Conservation (phyloP, 2,888 invertebrate genomes). For the Pinctada fucata region DNA sequence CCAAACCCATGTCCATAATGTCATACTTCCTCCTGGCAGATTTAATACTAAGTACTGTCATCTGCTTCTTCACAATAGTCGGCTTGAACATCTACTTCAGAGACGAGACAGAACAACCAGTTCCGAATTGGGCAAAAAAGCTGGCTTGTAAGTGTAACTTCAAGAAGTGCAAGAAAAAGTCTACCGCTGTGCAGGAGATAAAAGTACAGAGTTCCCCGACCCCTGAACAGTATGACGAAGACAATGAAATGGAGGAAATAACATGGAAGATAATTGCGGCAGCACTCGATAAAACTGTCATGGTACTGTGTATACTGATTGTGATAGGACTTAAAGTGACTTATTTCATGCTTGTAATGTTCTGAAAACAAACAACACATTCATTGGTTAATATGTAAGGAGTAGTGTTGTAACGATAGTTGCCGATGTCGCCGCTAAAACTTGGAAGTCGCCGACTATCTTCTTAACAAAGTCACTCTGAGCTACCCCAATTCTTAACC, state of each 20-base stretch:
- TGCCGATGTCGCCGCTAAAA: no score
- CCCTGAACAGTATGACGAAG: neutral
- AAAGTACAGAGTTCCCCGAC: no score
- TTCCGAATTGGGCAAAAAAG: constrained; percentile 7
- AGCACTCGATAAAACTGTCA: neutral
- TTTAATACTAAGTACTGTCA: constrained; percentile 36
- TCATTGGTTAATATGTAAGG: no score
- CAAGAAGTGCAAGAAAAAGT: no score
- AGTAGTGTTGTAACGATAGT: no score
- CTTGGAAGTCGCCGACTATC: no score
- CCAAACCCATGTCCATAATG: constrained; percentile 40
- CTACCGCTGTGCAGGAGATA: no score
- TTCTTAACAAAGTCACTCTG: no score
- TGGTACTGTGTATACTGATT: neutral
- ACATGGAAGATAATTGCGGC: constrained; percentile 17
- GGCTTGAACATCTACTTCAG: constrained; percentile 31
- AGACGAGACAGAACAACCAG: constrained; percentile 14
- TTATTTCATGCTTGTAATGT: neutral
- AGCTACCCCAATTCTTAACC: no score
- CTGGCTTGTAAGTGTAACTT: neutral
- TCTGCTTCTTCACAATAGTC: constrained; percentile 34
- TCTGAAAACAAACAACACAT: no score
- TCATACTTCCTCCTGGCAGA: constrained; percentile 38
- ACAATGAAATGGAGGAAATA: neutral
- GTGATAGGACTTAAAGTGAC: neutral